Percentiles rank a stretch among this genome's conserved stretches.
Conservation (phyloP, 2,888 invertebrate genomes). For the Dysmachus trigonus region DNA sequence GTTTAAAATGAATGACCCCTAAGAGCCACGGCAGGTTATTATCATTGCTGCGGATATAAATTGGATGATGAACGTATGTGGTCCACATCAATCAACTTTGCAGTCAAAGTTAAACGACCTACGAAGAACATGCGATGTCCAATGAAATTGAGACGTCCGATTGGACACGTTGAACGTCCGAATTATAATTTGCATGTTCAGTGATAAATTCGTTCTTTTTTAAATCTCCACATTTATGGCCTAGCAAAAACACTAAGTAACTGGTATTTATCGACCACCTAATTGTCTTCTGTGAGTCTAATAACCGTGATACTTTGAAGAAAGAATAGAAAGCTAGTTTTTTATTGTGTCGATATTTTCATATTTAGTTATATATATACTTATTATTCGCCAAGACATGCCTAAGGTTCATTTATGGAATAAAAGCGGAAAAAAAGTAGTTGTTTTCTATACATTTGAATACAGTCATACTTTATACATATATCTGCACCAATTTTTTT, state of each 20-base stretch:
- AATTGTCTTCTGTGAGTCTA: no score
- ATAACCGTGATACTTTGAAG: no score
- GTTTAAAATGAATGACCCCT: neutral
- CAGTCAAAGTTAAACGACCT: neutral
- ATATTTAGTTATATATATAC: no score
- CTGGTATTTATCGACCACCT: neutral
- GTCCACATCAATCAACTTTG: neutral
- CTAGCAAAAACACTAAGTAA: neutral
- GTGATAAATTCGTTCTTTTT: neutral
- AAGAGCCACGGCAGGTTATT: neutral
- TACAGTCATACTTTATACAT: no score
- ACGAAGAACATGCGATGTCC: neutral
- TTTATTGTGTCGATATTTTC: no score
- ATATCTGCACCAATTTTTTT: no score
- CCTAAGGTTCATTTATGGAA: no score
- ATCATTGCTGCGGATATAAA: neutral
- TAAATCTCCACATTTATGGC: neutral
- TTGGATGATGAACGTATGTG: neutral
- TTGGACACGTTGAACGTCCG: neutral
- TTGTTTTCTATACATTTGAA: no score
- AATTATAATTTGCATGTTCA: neutral
- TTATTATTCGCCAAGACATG: no score
- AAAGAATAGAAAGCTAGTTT: no score
- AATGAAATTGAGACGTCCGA: neutral
- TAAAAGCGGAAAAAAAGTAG: no score